Evolutionary conservation across 1,140 invertebrate species (phyloP), one percentile per base, ranked within the genome.

Genomic region (Drosophila paulistorum): DNA sequence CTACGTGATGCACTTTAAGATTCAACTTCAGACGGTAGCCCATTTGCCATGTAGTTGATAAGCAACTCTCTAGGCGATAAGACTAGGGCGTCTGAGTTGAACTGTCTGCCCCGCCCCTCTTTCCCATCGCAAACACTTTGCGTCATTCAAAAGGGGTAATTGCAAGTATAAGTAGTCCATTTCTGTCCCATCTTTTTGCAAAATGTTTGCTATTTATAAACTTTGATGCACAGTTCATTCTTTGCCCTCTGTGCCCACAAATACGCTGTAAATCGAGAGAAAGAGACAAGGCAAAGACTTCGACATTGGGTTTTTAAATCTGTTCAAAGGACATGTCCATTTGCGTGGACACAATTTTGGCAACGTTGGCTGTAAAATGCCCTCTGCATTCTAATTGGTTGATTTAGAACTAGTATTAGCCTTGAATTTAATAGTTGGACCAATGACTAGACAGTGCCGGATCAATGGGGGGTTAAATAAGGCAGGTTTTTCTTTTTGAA

Each of bases 121-220:
- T 3, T 7, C 9, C 2, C 45, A 2, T 45, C 7, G 20, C 14
- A 30, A 20, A 9, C 14, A 48, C 7, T 51, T 51, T 51, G 45
- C 45, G 17, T 20, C 45, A 51, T 51, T 51, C 45, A 51, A 51
- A 48, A 51, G 17, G 45, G 45, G 45, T 23, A 51, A 51, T 51
- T 51, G 45, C 45, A 51, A 51, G 45, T 51, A 51, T 23, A 51
- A 51, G 45, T 51, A 51, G 45, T 51, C 17, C 45, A 51, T 51
- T 51, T 51, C 11, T 51, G 45, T 51, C 45, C 11, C 45, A 51
- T 51, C 30, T n/a, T 51, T 51, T 51, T 51, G 17, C 45, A 51
- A 51, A 30, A 30, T 30, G 45, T 51, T 51, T 9, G 45, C 45
- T 51, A 51, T 51, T 51, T 51, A 51, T 51, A 51, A 51, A 51